A percentile compares a stretch with the other conserved stretches of the same genome.
These are phyloP conservation scores for Aviceda subcristata DNA, from an alignment of 2,113 vertebrate species.

Conservation along the genomic window DNA sequence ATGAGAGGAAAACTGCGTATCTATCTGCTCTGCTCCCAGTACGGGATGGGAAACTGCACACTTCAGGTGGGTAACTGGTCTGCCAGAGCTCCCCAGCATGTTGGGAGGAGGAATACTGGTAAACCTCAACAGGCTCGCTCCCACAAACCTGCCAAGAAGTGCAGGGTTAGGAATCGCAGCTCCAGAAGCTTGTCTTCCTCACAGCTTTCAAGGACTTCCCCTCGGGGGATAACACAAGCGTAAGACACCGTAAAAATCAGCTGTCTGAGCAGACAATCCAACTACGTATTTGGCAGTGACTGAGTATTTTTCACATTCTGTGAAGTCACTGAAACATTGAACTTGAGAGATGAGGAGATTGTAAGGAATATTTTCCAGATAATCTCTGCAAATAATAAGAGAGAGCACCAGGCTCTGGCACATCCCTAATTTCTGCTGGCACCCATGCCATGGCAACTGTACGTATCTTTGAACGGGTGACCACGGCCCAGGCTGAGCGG, in stretches of 20 bases:
- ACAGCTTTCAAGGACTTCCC: neutral
- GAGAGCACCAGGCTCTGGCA: neutral
- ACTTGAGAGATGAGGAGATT: neutral
- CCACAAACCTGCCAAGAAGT: neutral
- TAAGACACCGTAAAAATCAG: neutral
- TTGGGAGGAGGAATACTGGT: neutral
- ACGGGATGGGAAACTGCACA: fast-evolving
- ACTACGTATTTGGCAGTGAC: neutral
- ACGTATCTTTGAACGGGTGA: neutral
- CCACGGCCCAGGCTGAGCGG: neutral
- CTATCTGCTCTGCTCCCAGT: neutral
- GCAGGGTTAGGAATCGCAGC: neutral
- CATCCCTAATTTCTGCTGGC: neutral
- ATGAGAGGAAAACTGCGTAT: neutral
- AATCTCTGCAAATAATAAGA: neutral
- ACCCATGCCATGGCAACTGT: neutral
- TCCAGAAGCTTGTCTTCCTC: neutral
- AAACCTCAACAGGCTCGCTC: neutral
- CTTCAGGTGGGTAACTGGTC: neutral
- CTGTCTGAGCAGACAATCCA: neutral
- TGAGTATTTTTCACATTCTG: neutral
- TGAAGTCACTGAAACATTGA: neutral
- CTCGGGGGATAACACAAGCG: neutral
- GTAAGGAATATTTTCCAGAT: neutral
- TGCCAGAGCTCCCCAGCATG: neutral